Evolutionary conservation across 2,113 vertebrate species (phyloP).

Genomic region (Boulengeromyrus knoepffleri): DNA sequence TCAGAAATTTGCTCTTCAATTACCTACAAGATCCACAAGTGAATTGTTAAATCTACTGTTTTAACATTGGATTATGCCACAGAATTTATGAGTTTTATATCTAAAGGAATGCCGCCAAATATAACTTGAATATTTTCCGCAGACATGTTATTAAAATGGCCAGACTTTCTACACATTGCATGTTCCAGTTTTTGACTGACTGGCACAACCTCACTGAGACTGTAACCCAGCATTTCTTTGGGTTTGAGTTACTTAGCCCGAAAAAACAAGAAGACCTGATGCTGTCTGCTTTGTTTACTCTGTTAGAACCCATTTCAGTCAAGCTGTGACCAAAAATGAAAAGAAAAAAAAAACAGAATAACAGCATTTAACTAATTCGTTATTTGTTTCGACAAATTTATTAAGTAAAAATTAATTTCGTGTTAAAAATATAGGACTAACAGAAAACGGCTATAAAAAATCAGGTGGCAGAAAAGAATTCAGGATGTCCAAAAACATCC

Average conservation of each 20-base stretch:
- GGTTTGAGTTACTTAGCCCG: neutral
- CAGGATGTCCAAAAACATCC: neutral
- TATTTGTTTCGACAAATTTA: neutral
- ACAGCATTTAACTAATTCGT: neutral
- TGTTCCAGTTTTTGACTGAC: neutral
- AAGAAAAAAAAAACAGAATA: neutral
- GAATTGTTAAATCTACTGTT: neutral
- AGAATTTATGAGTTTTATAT: neutral
- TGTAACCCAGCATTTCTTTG: neutral
- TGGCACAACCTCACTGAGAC: neutral
- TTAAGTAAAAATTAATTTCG: neutral
- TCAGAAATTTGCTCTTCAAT: neutral
- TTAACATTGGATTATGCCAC: neutral
- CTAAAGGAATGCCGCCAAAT: neutral
- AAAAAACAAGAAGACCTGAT: neutral
- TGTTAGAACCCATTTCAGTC: neutral
- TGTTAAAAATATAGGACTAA: neutral
- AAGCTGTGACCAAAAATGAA: neutral
- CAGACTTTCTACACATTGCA: neutral
- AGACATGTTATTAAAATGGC: neutral
- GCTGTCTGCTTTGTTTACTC: neutral
- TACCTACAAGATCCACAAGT: neutral
- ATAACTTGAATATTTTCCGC: neutral
- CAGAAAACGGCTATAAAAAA: neutral
- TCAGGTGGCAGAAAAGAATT: neutral